Conservation (phyloP, 2,888 invertebrate species). For the Falcaria lacertinaria region DNA sequence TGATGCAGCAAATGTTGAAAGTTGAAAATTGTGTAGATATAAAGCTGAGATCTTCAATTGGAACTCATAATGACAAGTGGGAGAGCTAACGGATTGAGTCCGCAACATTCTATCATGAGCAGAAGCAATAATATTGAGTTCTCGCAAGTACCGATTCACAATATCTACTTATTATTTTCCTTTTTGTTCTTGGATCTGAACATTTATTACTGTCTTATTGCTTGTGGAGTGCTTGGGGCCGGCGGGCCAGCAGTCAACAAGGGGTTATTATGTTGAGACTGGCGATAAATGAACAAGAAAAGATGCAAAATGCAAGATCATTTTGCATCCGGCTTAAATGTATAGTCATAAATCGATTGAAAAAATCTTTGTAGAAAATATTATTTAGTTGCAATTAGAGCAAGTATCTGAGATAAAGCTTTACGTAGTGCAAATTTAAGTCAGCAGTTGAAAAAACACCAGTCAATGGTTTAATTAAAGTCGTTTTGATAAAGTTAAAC, state of each 20-base stretch:
- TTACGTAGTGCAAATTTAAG: not conserved
- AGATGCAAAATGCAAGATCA: slow-evolving; percentile 58
- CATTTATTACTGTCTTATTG: slow-evolving; percentile 79
- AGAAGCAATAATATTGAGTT: slow-evolving; percentile 65
- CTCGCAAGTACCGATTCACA: slow-evolving; percentile 58
- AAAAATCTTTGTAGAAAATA: slow-evolving; percentile 7
- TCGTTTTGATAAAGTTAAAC: not conserved
- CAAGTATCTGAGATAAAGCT: too few relatives aligned
- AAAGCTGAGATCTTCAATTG: slow-evolving; percentile 32
- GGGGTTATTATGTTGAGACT: slow-evolving; percentile 75
- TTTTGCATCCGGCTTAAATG: slow-evolving; percentile 40
- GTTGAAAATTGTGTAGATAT: slow-evolving; percentile 23
- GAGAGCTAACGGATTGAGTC: slow-evolving; percentile 37
- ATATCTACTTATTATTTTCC: slow-evolving; percentile 71
- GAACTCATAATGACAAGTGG: slow-evolving; percentile 40
- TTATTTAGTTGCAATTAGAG: not conserved
- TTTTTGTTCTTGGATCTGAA: slow-evolving; percentile 69
- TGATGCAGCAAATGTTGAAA: slow-evolving; percentile 1
- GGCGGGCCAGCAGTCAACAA: slow-evolving; percentile 66
- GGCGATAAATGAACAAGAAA: slow-evolving; percentile 70
- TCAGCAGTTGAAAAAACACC: not conserved
- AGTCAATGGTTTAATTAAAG: too few relatives aligned
- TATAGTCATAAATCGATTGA: slow-evolving; percentile 30
- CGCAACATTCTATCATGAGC: slow-evolving; percentile 35
- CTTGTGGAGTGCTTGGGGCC: slow-evolving; percentile 67